Conservation (phyloP, 2,113 vertebrate genomes). For the Cynoglossus semilaevis region DNA sequence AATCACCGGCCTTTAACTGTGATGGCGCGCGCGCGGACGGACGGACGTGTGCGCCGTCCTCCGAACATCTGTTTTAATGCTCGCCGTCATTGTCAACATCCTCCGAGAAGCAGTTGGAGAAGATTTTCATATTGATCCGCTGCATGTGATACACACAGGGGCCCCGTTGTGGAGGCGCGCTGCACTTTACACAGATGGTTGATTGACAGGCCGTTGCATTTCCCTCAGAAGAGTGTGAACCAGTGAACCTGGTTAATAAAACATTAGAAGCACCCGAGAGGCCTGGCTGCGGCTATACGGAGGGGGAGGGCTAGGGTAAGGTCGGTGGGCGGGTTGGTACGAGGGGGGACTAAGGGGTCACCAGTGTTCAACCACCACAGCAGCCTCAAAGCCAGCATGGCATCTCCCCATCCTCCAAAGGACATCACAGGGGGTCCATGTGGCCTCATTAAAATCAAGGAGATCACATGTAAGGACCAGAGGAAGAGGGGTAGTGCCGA, state of each 20-base stretch:
- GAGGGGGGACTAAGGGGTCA: constrained; percentile 43
- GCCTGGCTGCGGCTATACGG: constrained; percentile 31
- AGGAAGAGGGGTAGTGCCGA: constrained; percentile 65
- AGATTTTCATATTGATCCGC: constrained; percentile 56
- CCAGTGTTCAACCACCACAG: constrained; percentile 55
- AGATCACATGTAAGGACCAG: constrained; percentile 77
- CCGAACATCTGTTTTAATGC: constrained; percentile 40
- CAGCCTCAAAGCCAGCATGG: constrained; percentile 48
- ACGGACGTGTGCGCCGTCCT: not conserved
- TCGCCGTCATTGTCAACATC: constrained; percentile 45
- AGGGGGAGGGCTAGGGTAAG: constrained; percentile 19
- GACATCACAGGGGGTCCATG: constrained; percentile 77
- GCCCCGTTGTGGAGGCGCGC: constrained; percentile 38
- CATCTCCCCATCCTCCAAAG: constrained; percentile 59
- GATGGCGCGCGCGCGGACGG: constrained; percentile 9
- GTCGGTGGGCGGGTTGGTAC: constrained; percentile 13
- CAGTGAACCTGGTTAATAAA: constrained; percentile 78
- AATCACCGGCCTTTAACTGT: constrained; percentile 38
- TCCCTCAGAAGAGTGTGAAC: constrained; percentile 68
- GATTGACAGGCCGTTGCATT: constrained; percentile 70
- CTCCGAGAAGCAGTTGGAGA: constrained; percentile 38
- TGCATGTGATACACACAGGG: constrained; percentile 46
- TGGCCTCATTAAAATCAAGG: constrained; percentile 81
- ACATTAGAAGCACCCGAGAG: constrained; percentile 70
- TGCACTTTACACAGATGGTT: constrained; percentile 61